Percentiles rank a stretch among this genome's conserved stretches.
Evolutionary conservation across 2,888 invertebrate species (phyloP).

Genomic region (Tipula helvola): DNA sequence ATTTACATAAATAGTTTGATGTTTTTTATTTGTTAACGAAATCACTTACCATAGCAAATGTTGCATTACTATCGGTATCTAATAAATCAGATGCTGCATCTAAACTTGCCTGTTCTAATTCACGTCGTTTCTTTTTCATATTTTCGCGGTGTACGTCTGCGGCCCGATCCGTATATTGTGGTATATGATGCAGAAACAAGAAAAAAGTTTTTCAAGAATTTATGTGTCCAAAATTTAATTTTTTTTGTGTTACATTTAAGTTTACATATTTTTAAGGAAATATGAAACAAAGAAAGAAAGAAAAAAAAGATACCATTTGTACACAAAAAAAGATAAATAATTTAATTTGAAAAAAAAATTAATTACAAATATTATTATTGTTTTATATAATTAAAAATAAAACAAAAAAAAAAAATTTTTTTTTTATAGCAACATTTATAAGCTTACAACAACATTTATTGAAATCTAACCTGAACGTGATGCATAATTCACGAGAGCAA

Average conservation of each 20-base stretch:
- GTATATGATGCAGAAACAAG: constrained; percentile 16
- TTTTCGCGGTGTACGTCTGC: constrained; percentile 68
- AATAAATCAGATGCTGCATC: constrained; percentile 77
- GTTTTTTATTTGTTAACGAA: constrained; percentile 11
- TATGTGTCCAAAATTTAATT: constrained; percentile 30
- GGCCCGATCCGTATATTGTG: constrained; percentile 45
- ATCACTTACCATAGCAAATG: constrained; percentile 80
- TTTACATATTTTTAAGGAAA: constrained; percentile 7
- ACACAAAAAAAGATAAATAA: not conserved
- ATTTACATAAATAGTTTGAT: not conserved
- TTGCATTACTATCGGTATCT: constrained; percentile 78
- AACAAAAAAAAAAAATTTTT: not conserved
- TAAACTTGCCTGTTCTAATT: constrained; percentile 75
- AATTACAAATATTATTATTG: not conserved
- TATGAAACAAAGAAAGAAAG: constrained; percentile 8
- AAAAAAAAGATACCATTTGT: constrained; percentile 5
- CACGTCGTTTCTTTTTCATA: constrained; percentile 77
- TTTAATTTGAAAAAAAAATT: not conserved
- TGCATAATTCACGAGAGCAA: constrained; percentile 95
- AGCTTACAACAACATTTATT: not conserved
- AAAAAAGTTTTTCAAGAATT: constrained; percentile 34
- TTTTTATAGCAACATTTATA: not conserved
- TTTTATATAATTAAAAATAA: not conserved
- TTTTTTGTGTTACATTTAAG: constrained; percentile 10
- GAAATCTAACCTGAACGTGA: constrained; percentile 83